Conservation (phyloP, 2,797 vertebrate species). For the Myotis daubentonii region DNA sequence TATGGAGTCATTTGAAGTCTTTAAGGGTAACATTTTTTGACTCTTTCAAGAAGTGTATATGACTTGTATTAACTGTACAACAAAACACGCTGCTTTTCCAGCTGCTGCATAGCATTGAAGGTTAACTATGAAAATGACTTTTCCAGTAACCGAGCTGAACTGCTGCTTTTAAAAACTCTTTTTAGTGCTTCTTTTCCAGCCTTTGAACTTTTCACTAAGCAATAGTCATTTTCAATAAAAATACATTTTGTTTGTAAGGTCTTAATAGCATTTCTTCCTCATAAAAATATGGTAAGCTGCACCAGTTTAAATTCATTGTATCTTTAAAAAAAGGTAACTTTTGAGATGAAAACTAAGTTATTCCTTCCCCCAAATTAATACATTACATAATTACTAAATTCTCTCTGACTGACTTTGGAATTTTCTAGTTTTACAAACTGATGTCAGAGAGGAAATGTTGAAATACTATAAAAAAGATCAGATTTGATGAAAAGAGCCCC, state of each 20-base stretch:
- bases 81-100: constrained; percentile 74
- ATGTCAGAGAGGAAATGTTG: constrained; percentile 75
- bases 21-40: constrained; percentile 59
- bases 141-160: constrained; percentile 77
- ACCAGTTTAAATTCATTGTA: constrained; percentile 52
- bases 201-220: constrained; percentile 77
- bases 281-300: constrained; percentile 71
- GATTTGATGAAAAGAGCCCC: constrained; percentile 24
- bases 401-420: constrained; percentile 67
- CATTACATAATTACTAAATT: constrained; percentile 80
- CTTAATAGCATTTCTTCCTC: constrained; percentile 67
- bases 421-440: constrained; percentile 79
- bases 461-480: constrained; percentile 63
- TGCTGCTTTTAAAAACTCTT: constrained; percentile 61
- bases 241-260: constrained; percentile 76
- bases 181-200: constrained; percentile 71
- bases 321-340: constrained; percentile 47
- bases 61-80: constrained; percentile 66
- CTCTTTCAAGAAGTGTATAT: constrained; percentile 57
- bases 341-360: constrained; percentile 72
- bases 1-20: background rate
- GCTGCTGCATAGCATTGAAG: constrained; percentile 67
- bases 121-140: constrained; percentile 74
- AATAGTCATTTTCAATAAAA: constrained; percentile 83
- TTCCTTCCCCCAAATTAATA: constrained; percentile 70